Conservation (phyloP, 1,140 invertebrate species). For the Palaemon carinicauda region DNA sequence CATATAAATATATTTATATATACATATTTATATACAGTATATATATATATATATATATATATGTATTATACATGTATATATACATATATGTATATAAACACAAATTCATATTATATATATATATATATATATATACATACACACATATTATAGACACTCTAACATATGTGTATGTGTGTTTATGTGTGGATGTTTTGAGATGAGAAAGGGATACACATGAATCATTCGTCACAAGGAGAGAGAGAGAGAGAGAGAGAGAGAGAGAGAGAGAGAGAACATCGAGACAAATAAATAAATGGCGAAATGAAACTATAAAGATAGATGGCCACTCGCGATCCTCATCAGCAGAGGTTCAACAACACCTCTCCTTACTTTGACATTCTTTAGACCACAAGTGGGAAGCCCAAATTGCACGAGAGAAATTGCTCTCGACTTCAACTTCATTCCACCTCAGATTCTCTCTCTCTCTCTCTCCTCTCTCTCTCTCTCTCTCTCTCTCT, state of each 20-base stretch:
- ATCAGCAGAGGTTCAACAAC: too few relatives aligned
- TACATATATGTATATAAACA: background rate
- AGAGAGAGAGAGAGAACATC: background rate
- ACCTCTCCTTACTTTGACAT: too few relatives aligned
- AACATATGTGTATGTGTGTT: background rate
- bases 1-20: background rate
- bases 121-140: background rate
- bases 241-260: slow-evolving; percentile 16
- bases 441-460: background rate
- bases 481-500: background rate
- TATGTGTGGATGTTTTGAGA: background rate
- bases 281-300: background rate
- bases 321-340: background rate
- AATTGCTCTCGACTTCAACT: too few relatives aligned
- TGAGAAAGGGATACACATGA: background rate
- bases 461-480: background rate
- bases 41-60: background rate
- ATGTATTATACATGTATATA: background rate
- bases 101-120: too few relatives aligned
- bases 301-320: background rate
- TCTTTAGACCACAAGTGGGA: background rate
- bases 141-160: background rate
- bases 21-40: too few relatives aligned
- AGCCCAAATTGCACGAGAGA: background rate
- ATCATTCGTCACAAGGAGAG: background rate